These are phyloP conservation scores for Pammene aurita DNA, from an alignment of 2,888 invertebrate genomes.

Conservation along the genomic window DNA sequence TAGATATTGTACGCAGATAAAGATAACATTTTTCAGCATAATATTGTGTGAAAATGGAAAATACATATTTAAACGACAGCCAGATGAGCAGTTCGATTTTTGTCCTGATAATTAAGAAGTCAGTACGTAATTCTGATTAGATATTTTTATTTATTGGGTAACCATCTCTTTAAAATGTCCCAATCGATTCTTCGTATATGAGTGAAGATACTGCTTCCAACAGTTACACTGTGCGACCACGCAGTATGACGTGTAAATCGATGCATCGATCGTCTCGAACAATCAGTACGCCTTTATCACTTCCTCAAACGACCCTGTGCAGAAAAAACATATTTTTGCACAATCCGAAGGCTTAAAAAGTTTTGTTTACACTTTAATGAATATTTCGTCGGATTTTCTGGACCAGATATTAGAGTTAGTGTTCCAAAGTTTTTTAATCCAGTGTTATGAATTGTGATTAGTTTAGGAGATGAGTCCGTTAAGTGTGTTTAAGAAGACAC, in stretches of 20 bases:
- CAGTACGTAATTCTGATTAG: no score
- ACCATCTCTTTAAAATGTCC: no score
- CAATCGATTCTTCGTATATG: no score
- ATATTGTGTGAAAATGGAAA: no score
- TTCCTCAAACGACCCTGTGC: conserved; percentile 31
- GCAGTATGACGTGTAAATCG: conserved; percentile 23
- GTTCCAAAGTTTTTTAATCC: conserved; percentile 19
- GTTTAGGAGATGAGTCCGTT: conserved; percentile 58
- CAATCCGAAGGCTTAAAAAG: no score
- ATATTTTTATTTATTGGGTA: no score
- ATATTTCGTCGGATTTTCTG: background rate
- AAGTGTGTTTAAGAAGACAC: conserved; percentile 54
- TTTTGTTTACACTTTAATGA: background rate
- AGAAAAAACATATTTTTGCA: conserved; percentile 1
- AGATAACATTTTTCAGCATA: no score
- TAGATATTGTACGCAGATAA: no score
- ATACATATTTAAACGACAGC: no score
- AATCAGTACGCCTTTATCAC: conserved; percentile 37
- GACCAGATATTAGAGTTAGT: background rate
- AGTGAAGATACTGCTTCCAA: conserved; percentile 1
- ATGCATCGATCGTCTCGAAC: conserved; percentile 27
- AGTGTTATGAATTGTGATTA: conserved; percentile 45
- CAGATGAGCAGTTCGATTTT: no score
- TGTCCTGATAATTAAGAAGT: no score
- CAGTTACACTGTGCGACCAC: conserved; percentile 11